phyloP scores from a whole-genome alignment of 2,797 vertebrate species.

The Epinephelus awoara region DNA sequence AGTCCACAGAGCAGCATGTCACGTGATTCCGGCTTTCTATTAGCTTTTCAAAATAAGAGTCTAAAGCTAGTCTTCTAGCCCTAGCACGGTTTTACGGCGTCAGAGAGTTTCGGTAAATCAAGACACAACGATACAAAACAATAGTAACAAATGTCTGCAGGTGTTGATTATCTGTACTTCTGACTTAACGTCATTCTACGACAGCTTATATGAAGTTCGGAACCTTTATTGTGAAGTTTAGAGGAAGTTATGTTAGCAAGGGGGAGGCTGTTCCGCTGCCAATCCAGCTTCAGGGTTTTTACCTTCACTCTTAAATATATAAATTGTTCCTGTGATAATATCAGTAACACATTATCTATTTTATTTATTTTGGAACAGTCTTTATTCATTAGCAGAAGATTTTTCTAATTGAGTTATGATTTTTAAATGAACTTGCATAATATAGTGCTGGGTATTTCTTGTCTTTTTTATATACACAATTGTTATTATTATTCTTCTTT shows the following conservation, averaged over 20 bases:
- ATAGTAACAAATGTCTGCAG: fast-evolving
- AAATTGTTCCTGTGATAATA: too few species aligned
- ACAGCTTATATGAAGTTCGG: fast-evolving
- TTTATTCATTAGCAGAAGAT: too few species aligned
- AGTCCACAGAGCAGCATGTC: neutral
- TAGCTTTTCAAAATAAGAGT: conserved; percentile 69
- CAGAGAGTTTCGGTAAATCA: fast-evolving
- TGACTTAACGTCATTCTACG: fast-evolving
- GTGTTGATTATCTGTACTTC: fast-evolving
- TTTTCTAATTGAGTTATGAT: too few species aligned
- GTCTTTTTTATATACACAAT: too few species aligned
- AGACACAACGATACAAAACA: neutral
- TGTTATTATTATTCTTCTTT: too few species aligned
- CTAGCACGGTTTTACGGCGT: neutral
- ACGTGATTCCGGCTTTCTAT: conserved; percentile 29
- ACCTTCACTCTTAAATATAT: too few species aligned
- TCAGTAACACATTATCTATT: too few species aligned
- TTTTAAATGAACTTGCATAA: too few species aligned
- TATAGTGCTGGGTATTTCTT: too few species aligned
- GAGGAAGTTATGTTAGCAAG: neutral
- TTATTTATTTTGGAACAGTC: too few species aligned
- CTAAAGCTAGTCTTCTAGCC: fast-evolving
- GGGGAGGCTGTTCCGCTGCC: conserved; percentile 22
- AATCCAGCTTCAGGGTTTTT: conserved; percentile 28
- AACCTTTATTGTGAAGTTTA: conserved; percentile 53